Evolutionary conservation across 2,113 vertebrate species (phyloP).

Genomic region (Camarhynchus parvulus): DNA sequence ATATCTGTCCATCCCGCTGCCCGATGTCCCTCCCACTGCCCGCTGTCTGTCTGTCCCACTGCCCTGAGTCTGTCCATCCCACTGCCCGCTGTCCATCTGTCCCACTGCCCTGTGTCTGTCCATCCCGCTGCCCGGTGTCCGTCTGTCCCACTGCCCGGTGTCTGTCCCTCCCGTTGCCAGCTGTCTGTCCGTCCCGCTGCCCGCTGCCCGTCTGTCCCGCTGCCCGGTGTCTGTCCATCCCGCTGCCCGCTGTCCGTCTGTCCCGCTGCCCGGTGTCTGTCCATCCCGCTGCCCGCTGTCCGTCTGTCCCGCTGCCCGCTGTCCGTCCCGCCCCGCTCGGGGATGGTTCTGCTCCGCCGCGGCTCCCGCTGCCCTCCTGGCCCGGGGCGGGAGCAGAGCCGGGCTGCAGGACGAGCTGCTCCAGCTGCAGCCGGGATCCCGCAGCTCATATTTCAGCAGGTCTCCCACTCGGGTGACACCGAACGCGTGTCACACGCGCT

Average conservation of each 20-base stretch:
- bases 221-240: too few species aligned
- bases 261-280: too few species aligned
- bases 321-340: accelerated
- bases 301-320: too few species aligned
- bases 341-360: background rate
- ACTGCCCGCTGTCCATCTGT: background rate
- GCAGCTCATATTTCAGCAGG: constrained; percentile 53
- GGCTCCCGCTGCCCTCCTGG: background rate
- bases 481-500: constrained; percentile 49
- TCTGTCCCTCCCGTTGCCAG: too few species aligned
- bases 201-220: too few species aligned
- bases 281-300: too few species aligned
- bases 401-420: background rate
- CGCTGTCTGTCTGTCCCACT: too few species aligned
- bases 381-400: background rate
- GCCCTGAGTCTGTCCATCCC: too few species aligned
- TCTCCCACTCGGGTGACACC: constrained; percentile 51
- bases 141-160: too few species aligned
- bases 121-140: too few species aligned
- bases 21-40: too few species aligned
- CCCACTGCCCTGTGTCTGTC: accelerated
- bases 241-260: accelerated
- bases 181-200: too few species aligned
- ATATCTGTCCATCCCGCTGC: accelerated
- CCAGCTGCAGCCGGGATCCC: constrained; percentile 15